A percentile compares a stretch with the other conserved stretches of the same genome.
These are phyloP conservation scores for Colletes collaris DNA, from an alignment of 2,888 invertebrate species.

Conservation along the genomic window DNA sequence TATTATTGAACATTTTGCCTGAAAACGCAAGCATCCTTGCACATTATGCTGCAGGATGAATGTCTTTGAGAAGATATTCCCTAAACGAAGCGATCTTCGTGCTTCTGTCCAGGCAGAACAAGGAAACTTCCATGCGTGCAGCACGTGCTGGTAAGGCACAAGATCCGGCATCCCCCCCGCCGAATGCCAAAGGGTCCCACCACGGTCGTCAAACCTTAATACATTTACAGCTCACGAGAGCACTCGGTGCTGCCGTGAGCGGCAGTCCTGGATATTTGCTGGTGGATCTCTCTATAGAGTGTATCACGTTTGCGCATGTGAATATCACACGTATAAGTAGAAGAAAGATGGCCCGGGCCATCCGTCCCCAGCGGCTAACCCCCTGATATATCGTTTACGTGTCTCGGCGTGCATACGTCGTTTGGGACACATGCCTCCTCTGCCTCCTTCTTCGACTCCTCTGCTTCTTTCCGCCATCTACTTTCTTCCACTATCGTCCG, in stretches of 20 bases:
- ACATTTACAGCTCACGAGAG: constrained; percentile 82
- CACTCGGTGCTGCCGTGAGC: constrained; percentile 65
- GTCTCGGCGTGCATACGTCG: constrained; percentile 82
- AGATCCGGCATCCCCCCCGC: constrained; percentile 57
- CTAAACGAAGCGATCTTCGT: constrained; percentile 30
- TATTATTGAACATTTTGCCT: no score
- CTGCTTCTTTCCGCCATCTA: constrained; percentile 32
- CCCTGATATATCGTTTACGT: constrained; percentile 83
- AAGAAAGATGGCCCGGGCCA: constrained; percentile 82
- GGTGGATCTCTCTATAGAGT: constrained; percentile 77
- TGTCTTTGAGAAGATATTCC: not conserved
- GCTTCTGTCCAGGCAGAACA: constrained; percentile 39
- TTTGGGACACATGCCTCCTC: constrained; percentile 81
- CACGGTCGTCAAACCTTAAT: constrained; percentile 82
- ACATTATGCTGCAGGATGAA: no score
- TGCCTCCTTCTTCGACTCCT: constrained; percentile 44
- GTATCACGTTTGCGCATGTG: constrained; percentile 81
- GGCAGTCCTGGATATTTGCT: constrained; percentile 70
- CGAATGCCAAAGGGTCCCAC: constrained; percentile 76
- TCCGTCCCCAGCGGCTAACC: constrained; percentile 83
- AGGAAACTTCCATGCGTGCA: constrained; percentile 55
- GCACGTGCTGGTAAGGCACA: constrained; percentile 55
- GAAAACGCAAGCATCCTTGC: no score
- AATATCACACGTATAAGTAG: constrained; percentile 79
- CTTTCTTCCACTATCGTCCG: constrained; percentile 23